Base-by-base conservation (phyloP, 2,113 vertebrate species). In the Zosterops hypoxanthus region DNA sequence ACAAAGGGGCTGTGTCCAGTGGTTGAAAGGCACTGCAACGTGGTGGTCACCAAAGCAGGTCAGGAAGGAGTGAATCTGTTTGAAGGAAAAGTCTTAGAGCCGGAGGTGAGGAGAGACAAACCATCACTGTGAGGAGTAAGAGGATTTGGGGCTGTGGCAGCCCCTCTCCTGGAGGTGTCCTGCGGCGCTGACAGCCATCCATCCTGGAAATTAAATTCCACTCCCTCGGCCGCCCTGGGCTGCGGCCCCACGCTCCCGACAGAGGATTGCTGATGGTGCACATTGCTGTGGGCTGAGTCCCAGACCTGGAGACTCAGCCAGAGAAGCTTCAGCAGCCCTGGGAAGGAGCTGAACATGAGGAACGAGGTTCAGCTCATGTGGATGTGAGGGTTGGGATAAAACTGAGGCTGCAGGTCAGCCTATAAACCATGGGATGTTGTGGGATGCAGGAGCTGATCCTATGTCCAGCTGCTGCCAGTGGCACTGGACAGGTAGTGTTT, bases 131-230 rank as follows among this genome's bases (percentile, higher is more conserved):
- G 15, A 33, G 56, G 28, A 18, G 34, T 61, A 13, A 79, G 81
- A 42, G 46, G 57, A 19, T 75, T 4, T 36, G 77, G 53, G 89
- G 82, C 86, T 49, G 63, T 0, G 0, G 68, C 86, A 78, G n/a
- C 56, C 69, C 72, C 65, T 24, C 0, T 6, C 71, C 81, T 12
- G 41, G 73, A 69, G 84, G 22, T 1, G 0, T 63, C 56, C 60
- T 13, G 64, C 23, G 29, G 68, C 8, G 0, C 84, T 77, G 90
- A 86, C 92, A 92, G 71, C 60, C 71, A 81, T 88, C 75, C 87
- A 70, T 77, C 63, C 79, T 86, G 55, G 26, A 92, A 92, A 96
- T 96, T 79, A 82, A 90, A 95, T 91, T 83, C 25, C 75, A 60
- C 44, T 88, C 59, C 57, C 70, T 80, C 60, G 0, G 61, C 52